Evolutionary conservation across 2,113 vertebrate species (phyloP).

Genomic region (Brachirus orientalis): DNA sequence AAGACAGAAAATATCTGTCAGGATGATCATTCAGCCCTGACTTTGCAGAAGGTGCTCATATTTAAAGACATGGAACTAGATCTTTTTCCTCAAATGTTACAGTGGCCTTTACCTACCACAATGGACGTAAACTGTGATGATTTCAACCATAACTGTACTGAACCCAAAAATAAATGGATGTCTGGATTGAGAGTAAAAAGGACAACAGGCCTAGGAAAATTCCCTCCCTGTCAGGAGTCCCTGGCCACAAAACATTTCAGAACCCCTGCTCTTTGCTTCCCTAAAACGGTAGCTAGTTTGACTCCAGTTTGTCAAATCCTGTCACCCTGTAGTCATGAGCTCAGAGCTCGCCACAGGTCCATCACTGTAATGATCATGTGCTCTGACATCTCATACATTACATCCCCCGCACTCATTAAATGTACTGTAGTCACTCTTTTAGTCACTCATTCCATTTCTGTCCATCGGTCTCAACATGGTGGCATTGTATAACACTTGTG

Average conservation of each 20-base stretch:
- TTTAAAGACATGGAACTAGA: neutral
- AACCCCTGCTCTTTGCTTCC: too few species aligned
- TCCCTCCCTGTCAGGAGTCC: neutral
- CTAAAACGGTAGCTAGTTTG: slow-evolving; percentile 54
- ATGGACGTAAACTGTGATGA: too few species aligned
- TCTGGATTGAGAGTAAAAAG: too few species aligned
- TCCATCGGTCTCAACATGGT: slow-evolving; percentile 45
- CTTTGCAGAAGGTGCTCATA: neutral
- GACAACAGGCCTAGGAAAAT: too few species aligned
- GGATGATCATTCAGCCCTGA: too few species aligned
- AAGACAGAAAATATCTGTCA: too few species aligned
- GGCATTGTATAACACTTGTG: slow-evolving; percentile 15
- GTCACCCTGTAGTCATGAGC: slow-evolving; percentile 15
- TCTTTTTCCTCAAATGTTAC: too few species aligned
- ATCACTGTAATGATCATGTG: slow-evolving; percentile 66
- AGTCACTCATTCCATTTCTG: slow-evolving; percentile 60
- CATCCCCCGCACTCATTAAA: slow-evolving; percentile 59
- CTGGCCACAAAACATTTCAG: too few species aligned
- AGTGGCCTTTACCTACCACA: too few species aligned
- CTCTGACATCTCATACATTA: slow-evolving; percentile 63
- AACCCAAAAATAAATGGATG: too few species aligned
- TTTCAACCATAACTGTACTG: too few species aligned
- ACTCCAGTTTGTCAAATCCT: slow-evolving; percentile 15
- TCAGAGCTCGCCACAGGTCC: slow-evolving; percentile 33
- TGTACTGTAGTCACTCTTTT: slow-evolving; percentile 58